Evolutionary conservation across 1,140 invertebrate species (phyloP).

Genomic region (Drosophila kepulauana): DNA sequence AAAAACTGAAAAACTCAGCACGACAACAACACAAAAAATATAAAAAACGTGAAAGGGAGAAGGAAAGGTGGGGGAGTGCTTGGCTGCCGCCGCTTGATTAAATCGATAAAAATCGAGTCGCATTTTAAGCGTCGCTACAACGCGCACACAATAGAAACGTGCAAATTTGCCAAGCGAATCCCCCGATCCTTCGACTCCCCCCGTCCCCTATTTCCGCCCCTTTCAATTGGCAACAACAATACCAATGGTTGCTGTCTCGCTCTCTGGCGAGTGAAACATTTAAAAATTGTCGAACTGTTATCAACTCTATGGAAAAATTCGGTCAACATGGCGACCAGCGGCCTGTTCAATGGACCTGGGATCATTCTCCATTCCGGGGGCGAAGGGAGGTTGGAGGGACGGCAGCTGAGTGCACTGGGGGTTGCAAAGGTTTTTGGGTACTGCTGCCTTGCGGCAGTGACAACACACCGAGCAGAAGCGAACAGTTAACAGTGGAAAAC

Average conservation of each 20-base stretch:
- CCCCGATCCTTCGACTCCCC: too few species aligned
- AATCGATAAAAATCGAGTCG: constrained; percentile 81
- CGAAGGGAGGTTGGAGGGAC: neutral
- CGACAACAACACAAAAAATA: constrained; percentile 21
- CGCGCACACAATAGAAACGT: constrained; percentile 77
- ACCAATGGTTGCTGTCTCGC: neutral
- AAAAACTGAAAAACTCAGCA: constrained; percentile 25
- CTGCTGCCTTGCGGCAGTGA: constrained; percentile 17
- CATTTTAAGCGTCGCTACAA: constrained; percentile 69
- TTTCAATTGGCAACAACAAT: neutral
- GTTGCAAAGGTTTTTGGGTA: constrained; percentile 22
- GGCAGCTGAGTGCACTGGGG: constrained; percentile 7
- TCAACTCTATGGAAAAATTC: constrained; percentile 64
- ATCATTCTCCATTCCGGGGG: neutral
- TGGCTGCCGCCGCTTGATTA: constrained; percentile 66
- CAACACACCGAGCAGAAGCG: constrained; percentile 23
- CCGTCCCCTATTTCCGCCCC: too few species aligned
- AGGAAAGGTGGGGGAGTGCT: neutral
- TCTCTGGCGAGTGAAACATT: constrained; percentile 39
- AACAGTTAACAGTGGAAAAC: neutral
- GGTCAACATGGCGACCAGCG: constrained; percentile 63
- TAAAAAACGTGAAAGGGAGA: constrained; percentile 6
- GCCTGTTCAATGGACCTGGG: constrained; percentile 16
- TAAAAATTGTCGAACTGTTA: constrained; percentile 63
- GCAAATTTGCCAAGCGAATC: constrained; percentile 60